Evolutionary conservation across 2,113 vertebrate species (phyloP), one percentile per base, ranked within the genome.

Genomic region (Ursus arctos): DNA sequence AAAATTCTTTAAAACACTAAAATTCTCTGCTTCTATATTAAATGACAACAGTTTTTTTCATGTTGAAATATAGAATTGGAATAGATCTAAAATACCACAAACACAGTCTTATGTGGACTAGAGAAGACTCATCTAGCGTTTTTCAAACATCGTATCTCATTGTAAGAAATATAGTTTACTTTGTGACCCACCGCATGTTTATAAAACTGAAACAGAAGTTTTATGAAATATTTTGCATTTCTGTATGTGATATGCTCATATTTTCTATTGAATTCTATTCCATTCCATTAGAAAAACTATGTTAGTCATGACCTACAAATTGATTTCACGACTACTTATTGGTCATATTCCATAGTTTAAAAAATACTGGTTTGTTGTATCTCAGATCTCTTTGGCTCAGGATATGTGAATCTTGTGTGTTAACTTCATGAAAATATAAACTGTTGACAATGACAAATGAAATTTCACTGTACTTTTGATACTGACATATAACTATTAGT

Each of bases 11-110:
- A 76, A 80, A 84, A 61, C 21, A 88, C 57, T 77, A 82, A 88
- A 95, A 49, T 63, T 94, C 43, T 94, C 72, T 91, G 24, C 51
- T 89, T 97, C 55, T 88, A 3, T 88, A 24, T 95, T 88, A 59
- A 83, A 7, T 51, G 22, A 31, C 69, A 80, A 28, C 47, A 74
- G 0, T 65, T 69, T 82, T 82, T 36, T 95, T 61, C 24, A 43
- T 76, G 31, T 71, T 92, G n/a, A 81, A 71, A 51, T 40, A 36
- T 9, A 76, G 12, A 88, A 59, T 82, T 65, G 28, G 16, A 79
- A 79, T 80, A 51, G 79, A 76, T 92, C 1, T 88, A 82, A 85
- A 84, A 74, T 55, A 53, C n/a, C 28, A 47, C 40, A 88, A 74
- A 12, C 8, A 2, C n/a, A 59, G 43, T 49, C 36, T 36, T 55